Percentiles rank a stretch among this genome's conserved stretches.
Evolutionary conservation across 2,888 invertebrate species (phyloP).

Genomic region (Drosophila setosimentum): DNA sequence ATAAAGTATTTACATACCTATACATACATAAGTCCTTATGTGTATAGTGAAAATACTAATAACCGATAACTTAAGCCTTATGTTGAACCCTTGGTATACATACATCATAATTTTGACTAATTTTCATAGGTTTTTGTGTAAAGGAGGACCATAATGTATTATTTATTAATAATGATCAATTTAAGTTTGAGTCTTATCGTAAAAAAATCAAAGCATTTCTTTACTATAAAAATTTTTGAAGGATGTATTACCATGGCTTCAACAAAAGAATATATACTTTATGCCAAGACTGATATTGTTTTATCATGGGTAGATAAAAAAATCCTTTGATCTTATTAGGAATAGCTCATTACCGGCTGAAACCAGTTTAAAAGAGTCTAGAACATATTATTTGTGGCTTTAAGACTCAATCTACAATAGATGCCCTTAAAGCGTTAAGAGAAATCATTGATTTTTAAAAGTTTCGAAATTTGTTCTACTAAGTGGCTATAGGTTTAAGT

Average conservation of each 20-base stretch:
- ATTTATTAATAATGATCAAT: not conserved
- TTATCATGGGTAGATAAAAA: not conserved
- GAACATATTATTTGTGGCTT: not conserved
- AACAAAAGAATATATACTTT: slow-evolving; percentile 1
- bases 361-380: not conserved
- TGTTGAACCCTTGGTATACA: slow-evolving; percentile 5
- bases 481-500: not conserved
- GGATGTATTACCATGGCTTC: not conserved
- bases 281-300: not conserved
- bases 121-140: not conserved
- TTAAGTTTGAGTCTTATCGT: not conserved
- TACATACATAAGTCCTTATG: slow-evolving; percentile 16
- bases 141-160: not conserved
- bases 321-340: not conserved
- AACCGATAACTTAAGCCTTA: slow-evolving; percentile 3
- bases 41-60: slow-evolving; percentile 15
- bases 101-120: not conserved
- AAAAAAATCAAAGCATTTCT: not conserved
- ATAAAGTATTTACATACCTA: slow-evolving; percentile 62
- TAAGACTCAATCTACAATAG: not conserved
- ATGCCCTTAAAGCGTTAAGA: not conserved
- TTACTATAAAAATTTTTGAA: not conserved
- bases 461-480: not conserved
- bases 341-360: not conserved
- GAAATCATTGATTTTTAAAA: not conserved